Evolutionary conservation across 1,140 invertebrate genomes (phyloP).

Genomic region (Globodera rostochiensis): DNA sequence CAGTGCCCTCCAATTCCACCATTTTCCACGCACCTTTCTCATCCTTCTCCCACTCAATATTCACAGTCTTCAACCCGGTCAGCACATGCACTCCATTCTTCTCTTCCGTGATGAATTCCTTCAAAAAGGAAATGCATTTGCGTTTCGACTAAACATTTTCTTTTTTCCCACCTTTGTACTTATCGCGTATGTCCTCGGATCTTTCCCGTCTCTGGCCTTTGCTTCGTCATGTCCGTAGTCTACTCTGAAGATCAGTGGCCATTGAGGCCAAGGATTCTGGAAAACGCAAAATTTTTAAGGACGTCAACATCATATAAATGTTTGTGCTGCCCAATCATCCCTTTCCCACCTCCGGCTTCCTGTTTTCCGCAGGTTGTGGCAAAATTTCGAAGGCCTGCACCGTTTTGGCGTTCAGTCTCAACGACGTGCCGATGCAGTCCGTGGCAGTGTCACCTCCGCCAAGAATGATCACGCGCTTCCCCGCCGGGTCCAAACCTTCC

Average conservation of each 20-base stretch:
- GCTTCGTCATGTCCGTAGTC: conserved; percentile 99
- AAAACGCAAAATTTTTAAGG: not conserved
- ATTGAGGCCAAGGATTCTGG: conserved; percentile 89
- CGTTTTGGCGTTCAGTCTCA: conserved; percentile 91
- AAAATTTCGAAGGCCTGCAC: conserved; percentile 97
- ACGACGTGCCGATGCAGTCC: conserved; percentile 96
- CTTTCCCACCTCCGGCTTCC: conserved; percentile 72
- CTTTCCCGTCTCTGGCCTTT: conserved; percentile 80
- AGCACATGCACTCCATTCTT: conserved; percentile 69
- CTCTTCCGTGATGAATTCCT: conserved; percentile 53
- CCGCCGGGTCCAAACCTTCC: conserved; percentile 78
- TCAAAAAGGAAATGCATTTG: conserved; percentile 38
- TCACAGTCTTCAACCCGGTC: conserved; percentile 82
- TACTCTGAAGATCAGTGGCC: conserved; percentile 90
- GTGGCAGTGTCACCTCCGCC: conserved; percentile 99
- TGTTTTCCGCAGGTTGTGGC: conserved; percentile 80
- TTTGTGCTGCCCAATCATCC: not conserved
- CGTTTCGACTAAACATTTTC: not conserved
- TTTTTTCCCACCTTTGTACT: conserved; percentile 76
- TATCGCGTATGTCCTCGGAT: conserved; percentile 89
- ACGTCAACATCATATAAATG: too few relatives aligned
- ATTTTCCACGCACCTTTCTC: conserved; percentile 90
- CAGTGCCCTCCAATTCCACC: conserved; percentile 81
- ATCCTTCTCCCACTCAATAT: conserved; percentile 90
- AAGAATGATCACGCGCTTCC: conserved; percentile 93